phyloP scores from a whole-genome alignment of 1,140 invertebrate species.

The Drosophila kurseongensis region DNA sequence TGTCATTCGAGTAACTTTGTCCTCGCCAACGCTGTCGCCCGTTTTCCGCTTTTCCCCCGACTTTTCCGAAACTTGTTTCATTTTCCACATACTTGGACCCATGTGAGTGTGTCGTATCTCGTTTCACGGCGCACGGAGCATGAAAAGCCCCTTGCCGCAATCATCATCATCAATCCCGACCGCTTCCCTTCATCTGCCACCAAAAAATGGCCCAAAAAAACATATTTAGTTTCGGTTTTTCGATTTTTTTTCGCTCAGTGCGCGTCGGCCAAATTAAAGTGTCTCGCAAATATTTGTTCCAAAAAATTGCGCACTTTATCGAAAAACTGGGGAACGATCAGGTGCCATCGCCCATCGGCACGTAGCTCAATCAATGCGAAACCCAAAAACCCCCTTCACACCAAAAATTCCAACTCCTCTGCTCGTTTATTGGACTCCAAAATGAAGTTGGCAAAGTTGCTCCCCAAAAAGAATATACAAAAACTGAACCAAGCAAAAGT shows the following conservation, averaged over 20 bases:
- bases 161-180: conserved; percentile 35
- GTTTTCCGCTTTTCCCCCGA: not conserved
- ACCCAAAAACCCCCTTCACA: not conserved
- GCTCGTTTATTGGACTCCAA: conserved; percentile 53
- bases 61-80: conserved; percentile 51
- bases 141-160: conserved; percentile 56
- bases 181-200: conserved; percentile 10
- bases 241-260: conserved; percentile 20
- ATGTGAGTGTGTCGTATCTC: conserved; percentile 56
- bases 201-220: conserved; percentile 20
- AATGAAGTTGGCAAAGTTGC: conserved; percentile 36
- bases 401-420: not conserved
- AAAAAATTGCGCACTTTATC: conserved; percentile 37
- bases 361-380: conserved; percentile 63
- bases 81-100: conserved; percentile 66
- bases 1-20: conserved; percentile 67
- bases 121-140: conserved; percentile 71
- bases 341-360: conserved; percentile 51
- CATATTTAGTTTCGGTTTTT: conserved; percentile 49
- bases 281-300: conserved; percentile 66
- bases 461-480: not conserved
- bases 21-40: conserved; percentile 6
- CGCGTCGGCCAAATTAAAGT: conserved; percentile 59
- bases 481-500: not conserved
- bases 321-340: conserved; percentile 1